Conservation (phyloP, 2,113 vertebrate genomes). For the Accipiter cooperii region DNA sequence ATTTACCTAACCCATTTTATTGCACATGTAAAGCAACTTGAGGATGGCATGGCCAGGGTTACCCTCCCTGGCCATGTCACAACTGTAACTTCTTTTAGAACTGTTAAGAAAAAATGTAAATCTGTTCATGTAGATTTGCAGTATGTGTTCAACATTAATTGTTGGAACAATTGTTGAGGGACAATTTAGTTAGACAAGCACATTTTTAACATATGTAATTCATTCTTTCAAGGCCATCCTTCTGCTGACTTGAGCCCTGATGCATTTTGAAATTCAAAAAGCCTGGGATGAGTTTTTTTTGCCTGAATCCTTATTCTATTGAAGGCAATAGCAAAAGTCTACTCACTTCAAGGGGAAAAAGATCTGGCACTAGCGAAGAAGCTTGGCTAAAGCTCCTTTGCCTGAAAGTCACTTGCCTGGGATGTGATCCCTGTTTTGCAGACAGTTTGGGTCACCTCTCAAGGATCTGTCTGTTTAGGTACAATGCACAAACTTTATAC, state of each 20-base stretch:
- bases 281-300: neutral
- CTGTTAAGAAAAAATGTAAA: neutral
- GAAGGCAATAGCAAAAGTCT: neutral
- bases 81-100: neutral
- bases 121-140: neutral
- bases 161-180: neutral
- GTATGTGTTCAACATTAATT: neutral
- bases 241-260: neutral
- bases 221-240: neutral
- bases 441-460: neutral
- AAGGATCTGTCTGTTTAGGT: neutral
- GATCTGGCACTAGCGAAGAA: neutral
- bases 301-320: neutral
- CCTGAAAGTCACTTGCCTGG: neutral
- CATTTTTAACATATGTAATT: neutral
- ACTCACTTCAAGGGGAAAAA: neutral
- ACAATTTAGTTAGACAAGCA: neutral
- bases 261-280: neutral
- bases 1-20: neutral
- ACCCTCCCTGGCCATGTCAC: neutral
- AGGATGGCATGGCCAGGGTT: neutral
- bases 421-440: neutral
- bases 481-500: neutral
- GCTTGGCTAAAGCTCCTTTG: neutral
- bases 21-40: accelerated